phyloP scores from a whole-genome alignment of 2,113 vertebrate species.

The Corvus cornix region DNA sequence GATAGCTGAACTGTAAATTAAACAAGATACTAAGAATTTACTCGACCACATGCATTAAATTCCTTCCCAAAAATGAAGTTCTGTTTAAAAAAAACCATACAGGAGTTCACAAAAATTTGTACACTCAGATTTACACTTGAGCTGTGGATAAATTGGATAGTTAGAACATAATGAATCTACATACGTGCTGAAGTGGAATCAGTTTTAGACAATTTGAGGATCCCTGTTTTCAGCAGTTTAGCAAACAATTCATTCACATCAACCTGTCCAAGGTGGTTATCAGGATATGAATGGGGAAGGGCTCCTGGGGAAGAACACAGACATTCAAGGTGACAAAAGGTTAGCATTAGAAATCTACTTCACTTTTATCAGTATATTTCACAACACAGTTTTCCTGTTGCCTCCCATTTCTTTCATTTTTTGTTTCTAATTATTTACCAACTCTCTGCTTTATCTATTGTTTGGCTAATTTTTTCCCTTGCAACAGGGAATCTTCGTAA shows the following conservation, averaged over 20 bases:
- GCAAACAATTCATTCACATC: constrained; percentile 94
- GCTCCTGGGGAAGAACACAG: constrained; percentile 22
- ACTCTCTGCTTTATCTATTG: not conserved
- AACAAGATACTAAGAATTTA: not conserved
- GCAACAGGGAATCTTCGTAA: not conserved
- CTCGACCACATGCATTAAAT: not conserved
- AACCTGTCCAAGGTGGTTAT: constrained; percentile 94
- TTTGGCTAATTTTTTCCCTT: not conserved
- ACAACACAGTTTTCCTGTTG: not conserved
- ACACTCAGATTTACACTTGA: not conserved
- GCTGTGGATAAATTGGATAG: not conserved
- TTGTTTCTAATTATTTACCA: not conserved
- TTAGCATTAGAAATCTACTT: not conserved
- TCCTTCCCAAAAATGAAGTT: not conserved
- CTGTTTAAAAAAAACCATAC: not conserved
- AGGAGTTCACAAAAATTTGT: not conserved
- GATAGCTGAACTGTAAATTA: not conserved
- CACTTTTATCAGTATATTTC: not conserved
- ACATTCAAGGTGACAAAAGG: not conserved
- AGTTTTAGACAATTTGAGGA: constrained; percentile 85
- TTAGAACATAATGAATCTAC: constrained; percentile 8
- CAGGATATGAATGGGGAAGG: constrained; percentile 78
- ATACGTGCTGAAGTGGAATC: constrained; percentile 71
- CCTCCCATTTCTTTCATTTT: not conserved
- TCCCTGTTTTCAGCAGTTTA: constrained; percentile 91